Conservation (phyloP, 2,113 vertebrate genomes). For the Fregetta grallaria region DNA sequence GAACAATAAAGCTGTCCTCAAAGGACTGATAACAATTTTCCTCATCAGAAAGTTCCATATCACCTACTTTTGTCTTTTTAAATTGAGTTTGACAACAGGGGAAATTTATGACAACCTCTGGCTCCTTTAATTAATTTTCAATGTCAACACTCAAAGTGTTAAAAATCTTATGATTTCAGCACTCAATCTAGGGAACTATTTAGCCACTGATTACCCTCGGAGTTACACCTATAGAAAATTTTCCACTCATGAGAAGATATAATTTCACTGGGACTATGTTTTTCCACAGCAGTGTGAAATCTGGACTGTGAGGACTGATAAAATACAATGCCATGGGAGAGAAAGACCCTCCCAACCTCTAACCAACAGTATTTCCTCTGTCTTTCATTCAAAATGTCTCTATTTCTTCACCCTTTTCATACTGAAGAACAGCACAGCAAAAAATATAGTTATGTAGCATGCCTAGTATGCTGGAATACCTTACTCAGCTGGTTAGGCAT, state of each 20-base stretch:
- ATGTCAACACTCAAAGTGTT: not conserved
- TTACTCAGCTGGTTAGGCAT: not conserved
- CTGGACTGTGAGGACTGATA: not conserved
- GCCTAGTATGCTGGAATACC: not conserved
- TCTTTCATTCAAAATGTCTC: not conserved
- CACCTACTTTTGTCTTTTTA: not conserved
- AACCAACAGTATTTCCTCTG: not conserved
- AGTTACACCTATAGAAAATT: not conserved
- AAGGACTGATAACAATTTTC: not conserved
- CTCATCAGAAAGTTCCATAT: not conserved
- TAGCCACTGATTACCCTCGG: not conserved
- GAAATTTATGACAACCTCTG: not conserved
- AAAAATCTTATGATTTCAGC: not conserved
- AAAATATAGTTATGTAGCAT: not conserved
- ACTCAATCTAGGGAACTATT: not conserved
- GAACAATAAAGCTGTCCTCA: not conserved
- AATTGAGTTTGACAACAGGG: not conserved
- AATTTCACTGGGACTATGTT: not conserved
- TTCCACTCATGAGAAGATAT: not conserved
- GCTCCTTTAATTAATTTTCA: not conserved
- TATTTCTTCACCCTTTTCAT: not conserved
- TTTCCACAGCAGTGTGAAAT: not conserved
- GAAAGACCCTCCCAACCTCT: not conserved
- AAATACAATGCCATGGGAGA: not conserved
- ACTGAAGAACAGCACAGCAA: not conserved